phyloP scores from a whole-genome alignment of 2,888 invertebrate species.

The Lasius platythorax region DNA sequence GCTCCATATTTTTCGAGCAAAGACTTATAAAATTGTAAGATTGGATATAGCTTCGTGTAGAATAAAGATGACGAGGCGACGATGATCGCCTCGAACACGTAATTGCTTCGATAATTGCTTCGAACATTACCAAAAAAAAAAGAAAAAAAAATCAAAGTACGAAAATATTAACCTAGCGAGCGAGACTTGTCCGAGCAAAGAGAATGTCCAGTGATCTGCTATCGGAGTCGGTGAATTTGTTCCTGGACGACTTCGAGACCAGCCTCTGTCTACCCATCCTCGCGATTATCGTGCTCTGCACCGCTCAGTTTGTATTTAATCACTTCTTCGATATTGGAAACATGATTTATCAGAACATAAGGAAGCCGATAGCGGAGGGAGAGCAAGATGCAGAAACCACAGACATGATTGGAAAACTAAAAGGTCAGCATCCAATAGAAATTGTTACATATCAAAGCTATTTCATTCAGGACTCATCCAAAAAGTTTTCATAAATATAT shows the following conservation, averaged over 20 bases:
- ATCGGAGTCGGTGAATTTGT: constrained; percentile 76
- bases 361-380: constrained; percentile 8
- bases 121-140: not conserved
- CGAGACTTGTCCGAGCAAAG: not conserved
- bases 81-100: constrained; percentile 8
- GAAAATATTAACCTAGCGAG: constrained; percentile 1
- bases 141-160: not conserved
- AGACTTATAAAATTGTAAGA: constrained; percentile 16
- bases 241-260: constrained; percentile 80
- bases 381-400: not conserved
- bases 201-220: constrained; percentile 78
- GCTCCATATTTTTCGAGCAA: constrained; percentile 12
- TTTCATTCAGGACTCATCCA: constrained; percentile 9
- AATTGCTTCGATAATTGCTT: not conserved
- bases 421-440: constrained; percentile 57
- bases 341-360: constrained; percentile 62
- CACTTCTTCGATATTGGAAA: constrained; percentile 75
- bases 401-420: constrained; percentile 56
- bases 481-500: not conserved
- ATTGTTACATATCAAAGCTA: not conserved
- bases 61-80: constrained; percentile 27
- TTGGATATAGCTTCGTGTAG: not conserved
- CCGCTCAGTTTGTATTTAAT: constrained; percentile 79
- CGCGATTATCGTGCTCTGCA: constrained; percentile 79
- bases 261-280: constrained; percentile 81